Percentiles rank a stretch among this genome's conserved stretches.
phyloP scores from a whole-genome alignment of 2,888 invertebrate genomes.

The Phengaris arion region DNA sequence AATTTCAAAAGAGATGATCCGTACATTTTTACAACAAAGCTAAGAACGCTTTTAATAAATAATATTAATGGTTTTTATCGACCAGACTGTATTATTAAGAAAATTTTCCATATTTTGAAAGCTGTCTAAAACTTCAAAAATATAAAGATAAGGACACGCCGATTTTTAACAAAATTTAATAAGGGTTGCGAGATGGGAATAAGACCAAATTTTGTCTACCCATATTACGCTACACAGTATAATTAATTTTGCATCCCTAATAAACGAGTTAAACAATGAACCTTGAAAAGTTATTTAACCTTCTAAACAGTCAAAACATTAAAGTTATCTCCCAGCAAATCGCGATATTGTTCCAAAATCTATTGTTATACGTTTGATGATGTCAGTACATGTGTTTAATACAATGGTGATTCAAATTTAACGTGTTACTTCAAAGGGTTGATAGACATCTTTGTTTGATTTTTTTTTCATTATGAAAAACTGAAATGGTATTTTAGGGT shows the following conservation, averaged over 20 bases:
- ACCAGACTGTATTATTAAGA: too few species aligned
- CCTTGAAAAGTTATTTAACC: not conserved
- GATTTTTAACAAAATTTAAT: too few species aligned
- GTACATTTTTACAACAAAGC: too few species aligned
- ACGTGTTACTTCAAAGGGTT: not conserved
- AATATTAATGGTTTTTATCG: too few species aligned
- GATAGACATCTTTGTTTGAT: not conserved
- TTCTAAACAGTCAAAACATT: not conserved
- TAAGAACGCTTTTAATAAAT: too few species aligned
- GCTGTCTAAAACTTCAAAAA: too few species aligned
- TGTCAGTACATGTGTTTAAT: not conserved
- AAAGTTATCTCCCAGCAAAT: not conserved
- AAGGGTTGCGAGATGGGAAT: too few species aligned
- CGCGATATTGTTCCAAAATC: slow-evolving; percentile 11
- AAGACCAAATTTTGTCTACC: too few species aligned
- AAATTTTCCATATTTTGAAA: too few species aligned
- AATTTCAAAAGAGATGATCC: too few species aligned
- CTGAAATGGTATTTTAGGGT: not conserved
- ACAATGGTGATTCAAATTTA: not conserved
- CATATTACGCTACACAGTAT: too few species aligned
- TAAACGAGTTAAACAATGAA: not conserved
- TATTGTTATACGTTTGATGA: slow-evolving; percentile 4
- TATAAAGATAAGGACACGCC: too few species aligned
- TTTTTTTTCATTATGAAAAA: not conserved
- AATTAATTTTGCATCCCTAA: not conserved